phyloP scores from a whole-genome alignment of 2,113 vertebrate genomes.

The Paracyprichromis sp. region DNA sequence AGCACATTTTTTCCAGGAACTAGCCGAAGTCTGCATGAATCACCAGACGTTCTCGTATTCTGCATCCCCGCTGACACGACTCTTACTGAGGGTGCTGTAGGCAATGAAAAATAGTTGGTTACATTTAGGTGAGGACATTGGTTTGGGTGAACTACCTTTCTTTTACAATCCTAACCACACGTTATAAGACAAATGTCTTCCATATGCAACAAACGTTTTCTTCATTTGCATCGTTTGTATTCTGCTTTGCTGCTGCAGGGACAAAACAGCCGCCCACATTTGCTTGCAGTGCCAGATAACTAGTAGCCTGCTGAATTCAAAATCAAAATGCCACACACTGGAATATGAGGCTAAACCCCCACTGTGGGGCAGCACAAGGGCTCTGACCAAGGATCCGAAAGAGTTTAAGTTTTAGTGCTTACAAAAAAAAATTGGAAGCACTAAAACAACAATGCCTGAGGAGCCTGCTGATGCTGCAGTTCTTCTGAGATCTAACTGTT shows the following conservation, averaged over 20 bases:
- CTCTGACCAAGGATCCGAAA: neutral
- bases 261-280: neutral
- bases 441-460: neutral
- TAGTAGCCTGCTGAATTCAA: neutral
- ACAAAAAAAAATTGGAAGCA: neutral
- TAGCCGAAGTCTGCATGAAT: rapidly evolving
- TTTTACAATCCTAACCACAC: neutral
- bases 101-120: neutral
- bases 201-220: neutral
- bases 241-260: neutral
- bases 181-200: neutral
- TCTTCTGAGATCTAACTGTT: rapidly evolving
- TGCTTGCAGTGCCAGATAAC: neutral
- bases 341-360: neutral
- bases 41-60: neutral
- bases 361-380: neutral
- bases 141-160: neutral
- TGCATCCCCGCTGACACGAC: neutral
- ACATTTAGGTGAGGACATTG: neutral
- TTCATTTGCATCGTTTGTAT: rapidly evolving
- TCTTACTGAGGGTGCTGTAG: neutral
- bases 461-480: neutral
- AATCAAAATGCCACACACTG: neutral
- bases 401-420: neutral
- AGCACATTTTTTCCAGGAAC: neutral